phyloP scores from a whole-genome alignment of 2,888 invertebrate genomes.

The Eudemis profundana region DNA sequence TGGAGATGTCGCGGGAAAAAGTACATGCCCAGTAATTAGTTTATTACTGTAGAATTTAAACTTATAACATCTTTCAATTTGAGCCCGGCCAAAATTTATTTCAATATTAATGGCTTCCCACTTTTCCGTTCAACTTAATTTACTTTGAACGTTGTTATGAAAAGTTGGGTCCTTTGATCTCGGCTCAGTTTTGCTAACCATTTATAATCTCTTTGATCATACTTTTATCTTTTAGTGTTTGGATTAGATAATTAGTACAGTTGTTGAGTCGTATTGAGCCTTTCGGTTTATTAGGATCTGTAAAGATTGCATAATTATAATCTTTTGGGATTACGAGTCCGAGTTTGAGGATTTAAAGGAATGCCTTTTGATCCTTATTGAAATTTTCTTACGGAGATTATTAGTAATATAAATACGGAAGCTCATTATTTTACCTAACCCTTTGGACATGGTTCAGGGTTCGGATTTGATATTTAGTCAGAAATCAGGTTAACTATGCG shows the following conservation, averaged over 20 bases:
- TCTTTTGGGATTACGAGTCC: conserved; percentile 9
- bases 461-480: no score
- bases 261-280: conserved; percentile 31
- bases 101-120: conserved; percentile 39
- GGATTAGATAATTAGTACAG: conserved; percentile 34
- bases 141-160: conserved; percentile 36
- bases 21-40: no score
- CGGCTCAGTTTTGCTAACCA: conserved; percentile 38
- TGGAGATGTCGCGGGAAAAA: no score
- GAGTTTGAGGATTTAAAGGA: conserved; percentile 6
- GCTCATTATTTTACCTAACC: no score
- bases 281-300: background rate
- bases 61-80: conserved; percentile 17
- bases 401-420: background rate
- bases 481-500: no score
- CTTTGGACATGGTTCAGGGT: no score
- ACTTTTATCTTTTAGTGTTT: conserved; percentile 41
- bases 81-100: conserved; percentile 17
- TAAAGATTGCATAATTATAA: conserved; percentile 18
- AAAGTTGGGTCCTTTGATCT: conserved; percentile 39
- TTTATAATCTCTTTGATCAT: conserved; percentile 42
- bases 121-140: conserved; percentile 43
- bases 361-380: background rate
- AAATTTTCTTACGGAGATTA: background rate
- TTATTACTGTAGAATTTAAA: background rate